Percentiles rank a stretch among this genome's conserved stretches.
These are phyloP conservation scores for Seriola aureovittata DNA, from an alignment of 2,113 vertebrate species.

Conservation along the genomic window DNA sequence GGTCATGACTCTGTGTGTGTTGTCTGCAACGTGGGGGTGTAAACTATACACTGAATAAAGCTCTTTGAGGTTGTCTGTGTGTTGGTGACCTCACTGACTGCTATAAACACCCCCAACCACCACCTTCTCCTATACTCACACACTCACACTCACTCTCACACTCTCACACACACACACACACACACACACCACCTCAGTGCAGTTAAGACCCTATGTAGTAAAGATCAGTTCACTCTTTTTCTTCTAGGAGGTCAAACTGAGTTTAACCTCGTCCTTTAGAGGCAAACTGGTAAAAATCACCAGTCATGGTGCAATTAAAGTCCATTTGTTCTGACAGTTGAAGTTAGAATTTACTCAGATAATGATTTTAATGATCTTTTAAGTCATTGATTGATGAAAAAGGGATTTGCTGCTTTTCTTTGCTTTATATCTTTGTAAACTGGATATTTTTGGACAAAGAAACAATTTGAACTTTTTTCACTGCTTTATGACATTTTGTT, in stretches of 20 bases:
- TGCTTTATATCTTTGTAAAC: not conserved
- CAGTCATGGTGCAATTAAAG: not conserved
- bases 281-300: not conserved
- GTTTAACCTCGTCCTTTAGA: slow-evolving; percentile 43
- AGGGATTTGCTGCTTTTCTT: not conserved
- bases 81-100: slow-evolving; percentile 60
- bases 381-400: not conserved
- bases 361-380: not conserved
- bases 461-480: too few species aligned
- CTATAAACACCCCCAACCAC: slow-evolving; percentile 65
- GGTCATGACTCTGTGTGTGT: slow-evolving; percentile 58
- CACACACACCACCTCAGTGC: slow-evolving; percentile 19
- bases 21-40: slow-evolving; percentile 9
- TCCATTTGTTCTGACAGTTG: not conserved
- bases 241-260: slow-evolving; percentile 47
- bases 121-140: not conserved
- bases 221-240: slow-evolving; percentile 35
- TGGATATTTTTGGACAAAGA: not conserved
- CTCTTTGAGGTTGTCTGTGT: slow-evolving; percentile 60
- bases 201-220: slow-evolving; percentile 49
- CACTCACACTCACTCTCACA: not conserved
- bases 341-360: not conserved
- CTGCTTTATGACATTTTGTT: not conserved
- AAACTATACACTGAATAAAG: slow-evolving; percentile 64
- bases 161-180: slow-evolving; percentile 17